Evolutionary conservation across 1,140 invertebrate genomes (phyloP).

Genomic region (Mylabris phalerata): DNA sequence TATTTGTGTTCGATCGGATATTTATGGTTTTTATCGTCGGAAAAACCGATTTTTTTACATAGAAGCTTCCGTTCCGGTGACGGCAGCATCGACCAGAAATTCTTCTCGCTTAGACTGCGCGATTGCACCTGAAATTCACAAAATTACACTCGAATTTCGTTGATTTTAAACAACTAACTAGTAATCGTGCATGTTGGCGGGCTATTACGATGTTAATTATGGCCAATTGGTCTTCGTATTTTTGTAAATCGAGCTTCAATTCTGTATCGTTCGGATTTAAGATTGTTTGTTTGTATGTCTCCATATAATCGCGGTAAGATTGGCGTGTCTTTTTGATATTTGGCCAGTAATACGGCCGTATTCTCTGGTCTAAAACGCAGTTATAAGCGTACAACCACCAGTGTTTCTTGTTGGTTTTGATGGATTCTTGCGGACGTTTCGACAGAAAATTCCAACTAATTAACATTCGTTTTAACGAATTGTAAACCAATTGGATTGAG

Average conservation of each 20-base stretch:
- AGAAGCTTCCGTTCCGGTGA: constrained; percentile 58
- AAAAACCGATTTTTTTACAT: constrained; percentile 53
- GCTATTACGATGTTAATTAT: constrained; percentile 72
- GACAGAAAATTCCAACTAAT: constrained; percentile 54
- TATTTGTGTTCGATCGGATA: constrained; percentile 64
- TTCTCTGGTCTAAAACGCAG: constrained; percentile 62
- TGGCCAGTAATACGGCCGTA: constrained; percentile 67
- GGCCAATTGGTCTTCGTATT: constrained; percentile 66
- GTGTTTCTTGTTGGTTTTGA: constrained; percentile 45
- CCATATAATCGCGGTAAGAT: constrained; percentile 65
- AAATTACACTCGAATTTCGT: neutral
- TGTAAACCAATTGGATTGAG: constrained; percentile 56
- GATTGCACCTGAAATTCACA: constrained; percentile 29
- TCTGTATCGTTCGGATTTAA: constrained; percentile 65
- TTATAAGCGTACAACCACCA: constrained; percentile 79
- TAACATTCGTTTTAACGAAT: constrained; percentile 61
- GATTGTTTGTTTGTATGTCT: constrained; percentile 65
- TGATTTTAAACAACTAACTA: constrained; percentile 44
- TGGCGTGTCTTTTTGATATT: constrained; percentile 62
- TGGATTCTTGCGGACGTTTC: constrained; percentile 44
- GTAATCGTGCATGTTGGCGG: constrained; percentile 69
- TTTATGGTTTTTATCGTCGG: constrained; percentile 40
- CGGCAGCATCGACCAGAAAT: constrained; percentile 59
- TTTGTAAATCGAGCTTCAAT: constrained; percentile 63
- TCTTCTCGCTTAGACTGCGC: constrained; percentile 44